Conservation (phyloP, 2,888 invertebrate species). For the Ethmia dodecea region DNA sequence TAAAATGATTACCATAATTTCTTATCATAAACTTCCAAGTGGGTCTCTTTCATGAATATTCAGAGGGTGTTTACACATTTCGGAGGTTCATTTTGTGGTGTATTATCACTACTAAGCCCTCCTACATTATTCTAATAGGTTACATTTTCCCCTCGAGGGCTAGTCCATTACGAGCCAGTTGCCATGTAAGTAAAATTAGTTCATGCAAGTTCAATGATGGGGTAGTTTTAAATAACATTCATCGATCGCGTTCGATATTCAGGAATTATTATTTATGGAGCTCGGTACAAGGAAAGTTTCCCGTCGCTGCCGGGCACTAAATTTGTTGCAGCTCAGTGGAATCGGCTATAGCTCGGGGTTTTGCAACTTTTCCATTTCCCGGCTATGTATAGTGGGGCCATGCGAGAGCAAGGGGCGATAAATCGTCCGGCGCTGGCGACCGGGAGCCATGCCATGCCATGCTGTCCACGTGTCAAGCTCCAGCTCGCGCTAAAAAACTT, state of each 20-base stretch:
- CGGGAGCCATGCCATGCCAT: conserved; percentile 12
- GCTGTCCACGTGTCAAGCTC: conserved; percentile 8
- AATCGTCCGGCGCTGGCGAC: conserved; percentile 29
- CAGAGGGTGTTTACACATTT: conserved; percentile 34
- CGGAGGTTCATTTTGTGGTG: conserved; percentile 35
- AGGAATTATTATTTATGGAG: conserved; percentile 51
- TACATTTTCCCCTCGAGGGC: conserved; percentile 1
- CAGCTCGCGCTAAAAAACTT: conserved; percentile 3
- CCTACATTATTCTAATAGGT: conserved; percentile 17
- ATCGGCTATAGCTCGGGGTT: conserved; percentile 39
- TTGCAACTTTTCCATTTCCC: conserved; percentile 51
- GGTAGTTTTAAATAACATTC: not conserved
- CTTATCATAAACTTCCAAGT: conserved; percentile 55
- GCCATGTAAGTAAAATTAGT: no score
- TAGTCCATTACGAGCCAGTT: no score
- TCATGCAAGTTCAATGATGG: no score
- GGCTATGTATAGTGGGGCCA: conserved; percentile 31
- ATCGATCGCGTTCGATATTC: conserved; percentile 45
- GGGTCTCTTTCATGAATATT: conserved; percentile 55
- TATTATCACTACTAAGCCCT: conserved; percentile 34
- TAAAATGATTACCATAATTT: conserved; percentile 67
- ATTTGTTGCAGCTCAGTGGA: conserved; percentile 47
- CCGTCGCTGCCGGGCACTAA: conserved; percentile 40
- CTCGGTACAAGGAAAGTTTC: conserved; percentile 45
- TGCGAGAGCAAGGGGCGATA: conserved; percentile 38